A percentile compares a stretch with the other conserved stretches of the same genome.
Evolutionary conservation across 2,888 invertebrate genomes (phyloP).

Genomic region (Hoplodrina ambigua): DNA sequence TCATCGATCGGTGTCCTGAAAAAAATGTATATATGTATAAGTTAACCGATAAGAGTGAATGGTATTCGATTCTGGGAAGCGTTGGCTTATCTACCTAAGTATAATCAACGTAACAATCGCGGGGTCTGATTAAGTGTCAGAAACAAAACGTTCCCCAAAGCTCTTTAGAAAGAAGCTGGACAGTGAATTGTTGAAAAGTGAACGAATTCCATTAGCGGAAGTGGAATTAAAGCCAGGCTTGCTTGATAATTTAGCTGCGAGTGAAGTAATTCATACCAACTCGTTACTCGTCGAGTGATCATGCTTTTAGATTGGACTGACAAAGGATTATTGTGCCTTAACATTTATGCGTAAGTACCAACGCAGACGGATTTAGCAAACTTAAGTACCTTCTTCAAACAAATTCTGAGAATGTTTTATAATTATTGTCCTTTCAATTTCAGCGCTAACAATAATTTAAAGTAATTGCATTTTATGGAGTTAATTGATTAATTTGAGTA

Average conservation of each 20-base stretch:
- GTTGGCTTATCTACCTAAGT: slow-evolving; percentile 45
- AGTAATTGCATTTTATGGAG: neutral
- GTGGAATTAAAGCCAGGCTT: slow-evolving; percentile 77
- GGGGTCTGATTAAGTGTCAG: slow-evolving; percentile 73
- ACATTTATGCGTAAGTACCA: slow-evolving; percentile 21
- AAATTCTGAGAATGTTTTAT: neutral
- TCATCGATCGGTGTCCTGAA: slow-evolving; percentile 3
- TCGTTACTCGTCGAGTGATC: slow-evolving; percentile 69
- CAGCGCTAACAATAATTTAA: neutral
- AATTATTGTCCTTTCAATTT: neutral
- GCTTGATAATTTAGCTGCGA: slow-evolving; percentile 74
- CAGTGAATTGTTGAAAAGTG: slow-evolving; percentile 79
- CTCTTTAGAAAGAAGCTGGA: slow-evolving; percentile 75
- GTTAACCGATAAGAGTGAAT: slow-evolving; percentile 26
- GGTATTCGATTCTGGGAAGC: slow-evolving; percentile 4
- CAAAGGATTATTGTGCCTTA: slow-evolving; percentile 55
- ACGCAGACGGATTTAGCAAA: slow-evolving; percentile 5
- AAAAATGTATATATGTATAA: neutral
- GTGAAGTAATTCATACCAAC: slow-evolving; percentile 70
- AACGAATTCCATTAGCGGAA: slow-evolving; percentile 82
- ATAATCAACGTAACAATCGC: slow-evolving; percentile 70
- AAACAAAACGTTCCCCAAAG: slow-evolving; percentile 74
- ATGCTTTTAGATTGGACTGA: slow-evolving; percentile 65
- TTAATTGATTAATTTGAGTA: neutral
- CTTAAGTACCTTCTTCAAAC: neutral